phyloP scores from a whole-genome alignment of 2,888 invertebrate genomes.

The Dexiosoma caninum region DNA sequence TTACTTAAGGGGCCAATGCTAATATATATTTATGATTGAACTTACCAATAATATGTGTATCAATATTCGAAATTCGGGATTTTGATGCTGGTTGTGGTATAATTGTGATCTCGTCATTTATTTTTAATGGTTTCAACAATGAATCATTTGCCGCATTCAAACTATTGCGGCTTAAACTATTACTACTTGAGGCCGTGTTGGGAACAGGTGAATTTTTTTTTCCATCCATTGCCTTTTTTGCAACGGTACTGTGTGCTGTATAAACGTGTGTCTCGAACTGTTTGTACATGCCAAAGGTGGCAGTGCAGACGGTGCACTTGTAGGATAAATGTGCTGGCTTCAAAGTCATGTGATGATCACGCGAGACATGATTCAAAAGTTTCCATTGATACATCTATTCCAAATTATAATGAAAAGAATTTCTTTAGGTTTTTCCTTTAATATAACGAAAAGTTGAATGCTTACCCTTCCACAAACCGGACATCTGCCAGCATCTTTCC shows the following conservation, averaged over 20 bases:
- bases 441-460: conserved; percentile 39
- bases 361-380: conserved; percentile 92
- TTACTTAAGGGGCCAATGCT: no score
- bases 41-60: conserved; percentile 78
- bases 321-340: conserved; percentile 96
- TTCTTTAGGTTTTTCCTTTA: background rate
- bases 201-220: conserved; percentile 76
- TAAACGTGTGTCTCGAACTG: conserved; percentile 96
- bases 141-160: conserved; percentile 79
- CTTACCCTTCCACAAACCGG: conserved; percentile 95
- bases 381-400: conserved; percentile 94
- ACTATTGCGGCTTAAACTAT: conserved; percentile 72
- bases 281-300: conserved; percentile 96
- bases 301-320: conserved; percentile 96
- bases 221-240: conserved; percentile 87
- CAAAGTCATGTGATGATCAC: conserved; percentile 93
- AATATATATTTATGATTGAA: conserved; percentile 22
- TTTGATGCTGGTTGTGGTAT: conserved; percentile 87
- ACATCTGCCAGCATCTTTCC: conserved; percentile 95
- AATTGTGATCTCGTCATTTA: conserved; percentile 93
- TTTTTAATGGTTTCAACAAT: conserved; percentile 87
- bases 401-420: background rate
- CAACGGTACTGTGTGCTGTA: conserved; percentile 93
- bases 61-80: conserved; percentile 77
- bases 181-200: conserved; percentile 60